These are phyloP conservation scores for Schizopygopsis pylzovi DNA, from an alignment of 2,797 vertebrate species.

Conservation along the genomic window DNA sequence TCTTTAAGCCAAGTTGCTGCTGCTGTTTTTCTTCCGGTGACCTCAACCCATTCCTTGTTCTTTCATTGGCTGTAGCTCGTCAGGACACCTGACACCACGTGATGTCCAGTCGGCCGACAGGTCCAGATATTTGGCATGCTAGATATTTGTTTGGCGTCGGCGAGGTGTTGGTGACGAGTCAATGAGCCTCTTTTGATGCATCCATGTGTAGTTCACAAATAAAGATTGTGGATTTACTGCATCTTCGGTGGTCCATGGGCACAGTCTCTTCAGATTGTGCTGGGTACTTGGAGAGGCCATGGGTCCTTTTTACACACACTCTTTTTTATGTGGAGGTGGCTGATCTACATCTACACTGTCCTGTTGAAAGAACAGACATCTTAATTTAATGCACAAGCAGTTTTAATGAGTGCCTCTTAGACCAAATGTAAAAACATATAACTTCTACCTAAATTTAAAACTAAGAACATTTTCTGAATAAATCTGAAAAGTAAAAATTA, in stretches of 20 bases:
- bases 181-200: too few relatives aligned
- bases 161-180: too few relatives aligned
- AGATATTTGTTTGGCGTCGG: too few relatives aligned
- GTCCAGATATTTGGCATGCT: too few relatives aligned
- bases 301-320: background rate
- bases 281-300: background rate
- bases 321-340: background rate
- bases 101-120: too few relatives aligned
- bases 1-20: too few relatives aligned
- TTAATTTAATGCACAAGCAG: background rate
- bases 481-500: background rate
- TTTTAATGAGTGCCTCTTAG: background rate
- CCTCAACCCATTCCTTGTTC: too few relatives aligned
- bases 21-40: too few relatives aligned
- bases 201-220: too few relatives aligned
- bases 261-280: background rate
- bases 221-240: background rate
- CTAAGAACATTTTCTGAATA: background rate
- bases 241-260: background rate
- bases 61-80: too few relatives aligned
- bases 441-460: background rate
- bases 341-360: background rate
- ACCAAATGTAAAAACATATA: background rate
- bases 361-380: background rate
- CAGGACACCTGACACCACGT: too few relatives aligned